These are phyloP conservation scores for Acleris literana DNA, from an alignment of 2,888 invertebrate genomes.

Conservation along the genomic window DNA sequence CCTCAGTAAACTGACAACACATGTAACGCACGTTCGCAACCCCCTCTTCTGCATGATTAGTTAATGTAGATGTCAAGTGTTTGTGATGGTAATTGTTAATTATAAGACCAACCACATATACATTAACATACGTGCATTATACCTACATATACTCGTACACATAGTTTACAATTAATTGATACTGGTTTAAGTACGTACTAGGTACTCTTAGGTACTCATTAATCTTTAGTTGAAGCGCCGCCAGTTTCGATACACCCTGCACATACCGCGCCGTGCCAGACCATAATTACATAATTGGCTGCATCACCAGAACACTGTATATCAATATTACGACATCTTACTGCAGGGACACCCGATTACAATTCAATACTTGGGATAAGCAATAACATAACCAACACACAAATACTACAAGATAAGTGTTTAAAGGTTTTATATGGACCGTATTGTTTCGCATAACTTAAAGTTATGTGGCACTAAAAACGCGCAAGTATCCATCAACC, in stretches of 20 bases:
- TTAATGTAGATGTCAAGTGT: slow-evolving; percentile 76
- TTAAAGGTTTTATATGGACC: not conserved
- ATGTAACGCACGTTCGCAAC: slow-evolving; percentile 81
- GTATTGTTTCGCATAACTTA: no score
- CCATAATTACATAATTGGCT: slow-evolving; percentile 6
- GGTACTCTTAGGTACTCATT: slow-evolving; percentile 10
- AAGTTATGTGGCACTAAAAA: slow-evolving; percentile 7
- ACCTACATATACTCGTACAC: not conserved
- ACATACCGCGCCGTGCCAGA: slow-evolving; percentile 3
- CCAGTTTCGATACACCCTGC: slow-evolving; percentile 13
- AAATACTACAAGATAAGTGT: no score
- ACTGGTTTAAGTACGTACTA: slow-evolving; percentile 7
- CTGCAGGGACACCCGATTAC: no score
- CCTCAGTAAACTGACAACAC: slow-evolving; percentile 62
- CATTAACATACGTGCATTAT: slow-evolving; percentile 11
- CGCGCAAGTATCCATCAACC: slow-evolving; percentile 12
- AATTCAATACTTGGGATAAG: not conserved
- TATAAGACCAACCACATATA: slow-evolving; percentile 28
- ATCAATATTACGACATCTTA: no score
- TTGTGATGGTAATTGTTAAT: slow-evolving; percentile 62
- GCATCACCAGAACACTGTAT: not conserved
- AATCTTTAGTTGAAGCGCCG: slow-evolving; percentile 20
- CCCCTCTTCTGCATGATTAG: slow-evolving; percentile 81
- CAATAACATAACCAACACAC: not conserved
- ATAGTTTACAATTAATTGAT: slow-evolving; percentile 20